Base-by-base conservation (phyloP, 2,797 vertebrate genomes). In the Leptoclinus maculatus region DNA sequence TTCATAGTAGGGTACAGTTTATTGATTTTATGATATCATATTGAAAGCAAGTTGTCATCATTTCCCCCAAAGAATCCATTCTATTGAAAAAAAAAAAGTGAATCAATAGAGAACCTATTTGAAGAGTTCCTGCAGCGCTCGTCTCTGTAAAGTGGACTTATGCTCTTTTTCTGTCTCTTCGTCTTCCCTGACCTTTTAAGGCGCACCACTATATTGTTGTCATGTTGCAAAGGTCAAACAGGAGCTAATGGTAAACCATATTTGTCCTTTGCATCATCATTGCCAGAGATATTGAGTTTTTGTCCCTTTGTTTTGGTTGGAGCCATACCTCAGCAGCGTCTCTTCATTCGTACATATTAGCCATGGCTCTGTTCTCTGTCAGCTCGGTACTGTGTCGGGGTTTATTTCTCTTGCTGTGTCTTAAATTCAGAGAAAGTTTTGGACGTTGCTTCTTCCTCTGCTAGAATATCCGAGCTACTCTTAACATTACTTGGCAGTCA, bases 171-270 rank as follows among this genome's bases (percentile, higher is more conserved):
- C 7, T 3, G 83, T 68, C 72, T 83, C 76, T 72, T 73, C 84
- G 86, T 90, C 89, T 91, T 88, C 81, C 66, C 23, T 94, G 91
- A 94, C 94, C 94, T 94, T 93, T 95, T 77, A 78, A 87, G 82
- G 86, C 80, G 79, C 81, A 81, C 58, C 82, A 84, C 84, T 88
- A 84, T 86, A 88, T 91, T 86, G 82, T 85, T 93, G 89, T 89
- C 88, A 88, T 85, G 80, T 89, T 89, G 83, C 88, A 93, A 94
- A 94, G 91, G 93, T 92, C 92, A 93, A 66, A 76, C 69, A n/a
- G 59, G 80, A 90, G 80, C 79, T 93, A 91, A 93, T 91, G 84
- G 91, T 78, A 89, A 84, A 83, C 85, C 74, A 63, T 76, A 73
- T 90, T 83, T 88, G 86, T 89, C 83, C 82, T 88, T 87, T 90